Evolutionary conservation across 2,113 vertebrate genomes (phyloP), one percentile per base, ranked within the genome.

Genomic region (Lampris incognitus): DNA sequence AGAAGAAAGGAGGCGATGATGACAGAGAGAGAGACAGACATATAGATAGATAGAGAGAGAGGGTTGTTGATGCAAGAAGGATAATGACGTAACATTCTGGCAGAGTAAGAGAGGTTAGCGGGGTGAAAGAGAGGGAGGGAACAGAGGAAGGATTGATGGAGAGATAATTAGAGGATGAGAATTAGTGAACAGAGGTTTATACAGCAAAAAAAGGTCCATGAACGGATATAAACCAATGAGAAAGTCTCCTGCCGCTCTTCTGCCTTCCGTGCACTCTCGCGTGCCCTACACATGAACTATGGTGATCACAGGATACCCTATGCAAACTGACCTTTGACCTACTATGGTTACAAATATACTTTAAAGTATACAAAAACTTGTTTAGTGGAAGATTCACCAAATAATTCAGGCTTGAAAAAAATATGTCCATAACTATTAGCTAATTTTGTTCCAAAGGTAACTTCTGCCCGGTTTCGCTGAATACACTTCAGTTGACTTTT

Each of bases 81-180:
- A 50, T 66, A 49, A 77, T 90, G 85, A 74, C 66, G 71, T 88
- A 88, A 90, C 65, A 49, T 24, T 72, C 36, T 56, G n/a, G 74
- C 66, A 72, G 55, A 58, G 58, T 57, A 69, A 69, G n/a, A 5
- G 60, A 64, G 39, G n/a, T 4, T 6, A 6, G 38, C 11, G 13
- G 56, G 38, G 56, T 9, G 56, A 58, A 37, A 69, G 56, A 10
- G 48, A 65, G 10, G 54, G 50, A 69, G 49, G 49, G 64, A 67
- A 64, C 37, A 64, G 72, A 59, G 57, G 8, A 7, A 48, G 61
- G n/a, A 37, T 42, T 37, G 39, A 59, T 63, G 7, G 13, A 10
- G 58, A 48, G 68, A 70, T 61, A 61, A 63, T 61, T n/a, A 38
- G 65, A 69, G 67, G 51, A 38, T 10, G 66, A 60, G 56, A 68